Conservation (phyloP, 2,888 invertebrate species). For the Andrena minutula region DNA sequence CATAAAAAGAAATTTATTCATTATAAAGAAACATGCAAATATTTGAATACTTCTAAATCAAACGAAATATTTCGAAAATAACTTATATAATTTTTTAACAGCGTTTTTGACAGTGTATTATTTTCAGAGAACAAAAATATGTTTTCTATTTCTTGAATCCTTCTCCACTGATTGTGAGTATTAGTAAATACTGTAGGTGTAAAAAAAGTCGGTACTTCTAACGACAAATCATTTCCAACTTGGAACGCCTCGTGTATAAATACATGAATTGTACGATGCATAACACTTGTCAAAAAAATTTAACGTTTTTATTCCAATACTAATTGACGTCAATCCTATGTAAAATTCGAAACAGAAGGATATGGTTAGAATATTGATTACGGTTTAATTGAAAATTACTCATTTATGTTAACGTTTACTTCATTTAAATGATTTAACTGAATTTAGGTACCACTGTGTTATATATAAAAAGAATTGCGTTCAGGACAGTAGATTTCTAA, state of each 20-base stretch:
- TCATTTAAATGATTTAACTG: background rate
- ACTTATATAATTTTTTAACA: too few relatives aligned
- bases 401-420: background rate
- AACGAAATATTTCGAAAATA: too few relatives aligned
- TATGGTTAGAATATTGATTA: background rate
- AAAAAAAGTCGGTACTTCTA: background rate
- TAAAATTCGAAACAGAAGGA: background rate
- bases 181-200: background rate
- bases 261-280: background rate
- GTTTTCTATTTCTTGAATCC: too few relatives aligned
- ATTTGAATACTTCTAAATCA: too few relatives aligned
- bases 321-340: background rate
- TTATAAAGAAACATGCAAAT: too few relatives aligned
- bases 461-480: constrained; percentile 2
- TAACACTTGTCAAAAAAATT: background rate
- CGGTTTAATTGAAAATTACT: background rate
- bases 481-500: constrained; percentile 3
- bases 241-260: background rate
- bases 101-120: too few relatives aligned
- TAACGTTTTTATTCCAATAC: background rate
- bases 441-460: background rate
- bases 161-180: background rate
- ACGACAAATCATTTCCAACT: background rate
- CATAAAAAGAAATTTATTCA: too few relatives aligned
- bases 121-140: too few relatives aligned